A percentile compares a stretch with the other conserved stretches of the same genome.
phyloP scores from a whole-genome alignment of 37 sponge, comb jelly and placozoan species.

The Dysidea cf. avara region DNA sequence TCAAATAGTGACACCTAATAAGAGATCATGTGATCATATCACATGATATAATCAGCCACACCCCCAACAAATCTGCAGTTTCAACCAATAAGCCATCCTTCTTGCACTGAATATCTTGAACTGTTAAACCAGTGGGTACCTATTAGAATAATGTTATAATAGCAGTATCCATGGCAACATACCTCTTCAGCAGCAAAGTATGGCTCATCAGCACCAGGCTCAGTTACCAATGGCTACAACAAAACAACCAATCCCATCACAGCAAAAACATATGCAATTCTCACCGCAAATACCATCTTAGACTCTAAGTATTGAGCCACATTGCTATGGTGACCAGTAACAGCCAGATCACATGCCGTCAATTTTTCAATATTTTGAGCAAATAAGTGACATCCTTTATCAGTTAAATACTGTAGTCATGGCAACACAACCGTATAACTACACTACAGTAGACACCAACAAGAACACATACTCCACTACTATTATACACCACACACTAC shows the following conservation, averaged over 20 bases:
- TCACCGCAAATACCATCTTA: constrained; percentile 84
- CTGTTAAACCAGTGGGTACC: constrained; percentile 38
- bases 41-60: constrained; percentile 5
- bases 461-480: no score
- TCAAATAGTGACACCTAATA: constrained; percentile 76
- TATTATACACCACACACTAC: no score
- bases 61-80: constrained; percentile 84
- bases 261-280: not conserved
- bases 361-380: no score
- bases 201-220: not conserved
- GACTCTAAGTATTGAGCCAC: constrained; percentile 76
- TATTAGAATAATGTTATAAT: not conserved
- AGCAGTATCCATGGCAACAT: no score
- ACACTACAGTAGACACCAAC: no score
- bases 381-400: no score
- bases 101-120: constrained; percentile 63
- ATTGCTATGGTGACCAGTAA: not conserved
- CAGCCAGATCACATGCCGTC: no score
- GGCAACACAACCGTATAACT: no score
- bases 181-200: not conserved
- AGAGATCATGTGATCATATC: not conserved
- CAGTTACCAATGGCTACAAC: no score
- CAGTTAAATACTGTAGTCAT: no score
- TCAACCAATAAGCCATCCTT: constrained; percentile 85
- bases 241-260: no score